phyloP scores from a whole-genome alignment of 2,113 vertebrate species.

The Zosterops japonicus region DNA sequence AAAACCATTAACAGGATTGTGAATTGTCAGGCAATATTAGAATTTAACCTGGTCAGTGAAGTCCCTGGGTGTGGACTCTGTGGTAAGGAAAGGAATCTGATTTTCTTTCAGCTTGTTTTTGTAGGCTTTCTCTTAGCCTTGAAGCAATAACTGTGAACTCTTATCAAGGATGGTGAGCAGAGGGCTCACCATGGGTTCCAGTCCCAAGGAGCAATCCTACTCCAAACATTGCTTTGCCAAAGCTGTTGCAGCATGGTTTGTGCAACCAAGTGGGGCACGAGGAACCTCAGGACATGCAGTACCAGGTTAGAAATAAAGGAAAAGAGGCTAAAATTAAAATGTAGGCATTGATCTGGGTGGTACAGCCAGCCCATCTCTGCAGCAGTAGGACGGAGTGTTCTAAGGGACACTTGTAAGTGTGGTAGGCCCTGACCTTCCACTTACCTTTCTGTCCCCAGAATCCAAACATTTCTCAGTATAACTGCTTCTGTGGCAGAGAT shows the following conservation, averaged over 20 bases:
- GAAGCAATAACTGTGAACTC: background rate
- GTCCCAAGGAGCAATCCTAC: background rate
- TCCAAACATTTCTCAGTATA: background rate
- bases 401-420: background rate
- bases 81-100: background rate
- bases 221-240: background rate
- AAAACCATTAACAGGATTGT: background rate
- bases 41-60: background rate
- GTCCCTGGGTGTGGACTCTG: background rate
- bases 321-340: background rate
- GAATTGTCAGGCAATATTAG: background rate
- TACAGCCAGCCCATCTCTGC: background rate
- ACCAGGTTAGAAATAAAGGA: background rate
- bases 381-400: background rate
- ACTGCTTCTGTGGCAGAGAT: background rate
- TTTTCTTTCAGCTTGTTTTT: background rate
- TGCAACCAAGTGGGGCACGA: background rate
- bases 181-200: background rate
- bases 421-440: background rate
- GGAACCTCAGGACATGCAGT: background rate
- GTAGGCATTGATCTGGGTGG: background rate
- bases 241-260: background rate
- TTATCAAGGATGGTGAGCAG: background rate
- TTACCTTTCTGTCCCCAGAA: background rate
- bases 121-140: background rate